Evolutionary conservation across 2,888 invertebrate genomes (phyloP).

Genomic region (Hypercompe scribonia): DNA sequence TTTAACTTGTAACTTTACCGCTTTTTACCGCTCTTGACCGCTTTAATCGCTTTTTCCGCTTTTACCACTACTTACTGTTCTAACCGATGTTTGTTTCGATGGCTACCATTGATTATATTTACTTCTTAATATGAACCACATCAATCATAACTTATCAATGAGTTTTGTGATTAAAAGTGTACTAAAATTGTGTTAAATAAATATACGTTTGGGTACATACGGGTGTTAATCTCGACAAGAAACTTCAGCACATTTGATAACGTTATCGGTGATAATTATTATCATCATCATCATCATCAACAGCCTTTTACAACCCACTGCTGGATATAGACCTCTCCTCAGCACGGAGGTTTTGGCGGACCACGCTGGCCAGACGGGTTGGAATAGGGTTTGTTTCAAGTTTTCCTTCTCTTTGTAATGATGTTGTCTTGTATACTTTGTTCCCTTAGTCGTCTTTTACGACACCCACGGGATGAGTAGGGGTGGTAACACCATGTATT

Average conservation of each 20-base stretch:
- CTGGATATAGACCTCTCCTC: too few relatives aligned
- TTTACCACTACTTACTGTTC: slow-evolving; percentile 26
- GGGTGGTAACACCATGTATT: too few relatives aligned
- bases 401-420: too few relatives aligned
- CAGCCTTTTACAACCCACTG: too few relatives aligned
- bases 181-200: slow-evolving; percentile 63
- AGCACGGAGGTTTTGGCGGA: too few relatives aligned
- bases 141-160: slow-evolving; percentile 61
- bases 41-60: slow-evolving; percentile 19
- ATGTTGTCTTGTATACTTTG: too few relatives aligned
- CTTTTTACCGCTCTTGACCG: slow-evolving; percentile 17
- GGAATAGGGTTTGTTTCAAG: too few relatives aligned
- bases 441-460: too few relatives aligned
- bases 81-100: slow-evolving; percentile 16
- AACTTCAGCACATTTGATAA: background rate
- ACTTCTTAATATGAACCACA: slow-evolving; percentile 46
- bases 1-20: slow-evolving; percentile 16
- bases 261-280: too few relatives aligned
- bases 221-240: slow-evolving; percentile 18
- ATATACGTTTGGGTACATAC: slow-evolving; percentile 56
- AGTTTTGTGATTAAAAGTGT: slow-evolving; percentile 59
- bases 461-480: too few relatives aligned
- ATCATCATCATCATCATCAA: too few relatives aligned
- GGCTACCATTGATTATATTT: slow-evolving; percentile 21
- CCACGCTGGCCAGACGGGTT: too few relatives aligned